phyloP scores from a whole-genome alignment of 2,113 vertebrate species.

The Chaetodon auriga region DNA sequence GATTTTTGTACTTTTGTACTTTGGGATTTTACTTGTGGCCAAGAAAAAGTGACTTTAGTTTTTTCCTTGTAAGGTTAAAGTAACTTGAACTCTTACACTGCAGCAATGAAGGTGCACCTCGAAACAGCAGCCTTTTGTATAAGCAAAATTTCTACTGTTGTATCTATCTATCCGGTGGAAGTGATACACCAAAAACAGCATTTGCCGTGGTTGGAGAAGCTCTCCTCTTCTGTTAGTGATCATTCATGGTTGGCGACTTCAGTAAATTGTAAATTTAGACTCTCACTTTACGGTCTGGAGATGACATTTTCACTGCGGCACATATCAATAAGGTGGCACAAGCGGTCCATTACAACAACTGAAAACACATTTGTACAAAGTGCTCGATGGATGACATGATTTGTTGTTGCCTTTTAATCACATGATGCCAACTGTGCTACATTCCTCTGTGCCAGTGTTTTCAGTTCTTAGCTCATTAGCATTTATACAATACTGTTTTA shows the following conservation, averaged over 20 bases:
- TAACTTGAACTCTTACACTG: too few species aligned
- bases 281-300: not conserved
- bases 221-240: not conserved
- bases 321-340: not conserved
- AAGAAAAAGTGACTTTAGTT: not conserved
- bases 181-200: not conserved
- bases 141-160: too few species aligned
- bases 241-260: not conserved
- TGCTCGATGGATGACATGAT: not conserved
- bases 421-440: not conserved
- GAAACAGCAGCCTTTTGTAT: too few species aligned
- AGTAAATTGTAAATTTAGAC: not conserved
- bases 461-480: not conserved
- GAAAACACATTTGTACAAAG: not conserved
- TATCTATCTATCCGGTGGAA: not conserved
- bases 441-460: not conserved
- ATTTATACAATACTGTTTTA: not conserved
- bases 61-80: not conserved
- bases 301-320: not conserved
- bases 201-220: too few species aligned
- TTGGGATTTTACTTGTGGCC: too few species aligned
- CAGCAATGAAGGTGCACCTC: too few species aligned
- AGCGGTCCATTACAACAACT: not conserved
- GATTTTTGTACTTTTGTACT: not conserved
- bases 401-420: not conserved